Percentiles rank a stretch among this genome's conserved stretches.
These are phyloP conservation scores for Phortica magna DNA, from an alignment of 2,888 invertebrate species.

Conservation along the genomic window DNA sequence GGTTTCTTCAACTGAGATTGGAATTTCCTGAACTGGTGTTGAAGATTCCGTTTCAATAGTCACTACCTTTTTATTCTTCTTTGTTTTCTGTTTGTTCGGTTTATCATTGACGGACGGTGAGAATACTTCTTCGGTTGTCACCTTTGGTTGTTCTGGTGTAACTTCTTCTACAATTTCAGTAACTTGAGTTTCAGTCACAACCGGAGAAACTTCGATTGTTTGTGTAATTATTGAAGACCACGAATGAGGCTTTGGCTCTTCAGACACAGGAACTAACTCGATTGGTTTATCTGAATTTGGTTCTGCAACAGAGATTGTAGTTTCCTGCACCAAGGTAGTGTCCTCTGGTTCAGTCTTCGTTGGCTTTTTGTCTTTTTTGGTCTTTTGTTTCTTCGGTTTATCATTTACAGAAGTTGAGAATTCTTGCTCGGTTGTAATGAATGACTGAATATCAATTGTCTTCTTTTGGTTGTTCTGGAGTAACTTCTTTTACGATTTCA, in stretches of 20 bases:
- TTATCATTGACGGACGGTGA: no score
- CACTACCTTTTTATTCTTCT: no score
- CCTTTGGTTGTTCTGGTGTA: no score
- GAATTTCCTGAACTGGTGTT: no score
- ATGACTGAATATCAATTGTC: neutral
- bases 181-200: neutral
- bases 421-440: slow-evolving; percentile 36
- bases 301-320: neutral
- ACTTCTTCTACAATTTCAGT: neutral
- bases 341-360: neutral
- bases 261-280: neutral
- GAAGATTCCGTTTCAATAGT: no score
- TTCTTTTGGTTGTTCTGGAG: no score
- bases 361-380: slow-evolving; percentile 46
- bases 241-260: slow-evolving; percentile 38
- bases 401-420: slow-evolving; percentile 38
- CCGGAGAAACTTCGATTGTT: neutral
- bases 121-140: no score
- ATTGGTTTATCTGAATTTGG: neutral
- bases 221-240: slow-evolving; percentile 50
- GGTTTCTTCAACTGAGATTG: no score
- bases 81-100: neutral
- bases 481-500: neutral
- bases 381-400: slow-evolving; percentile 40
- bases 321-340: neutral